phyloP scores from a whole-genome alignment of 2,797 vertebrate genomes.

The Heterohyrax brucei region DNA sequence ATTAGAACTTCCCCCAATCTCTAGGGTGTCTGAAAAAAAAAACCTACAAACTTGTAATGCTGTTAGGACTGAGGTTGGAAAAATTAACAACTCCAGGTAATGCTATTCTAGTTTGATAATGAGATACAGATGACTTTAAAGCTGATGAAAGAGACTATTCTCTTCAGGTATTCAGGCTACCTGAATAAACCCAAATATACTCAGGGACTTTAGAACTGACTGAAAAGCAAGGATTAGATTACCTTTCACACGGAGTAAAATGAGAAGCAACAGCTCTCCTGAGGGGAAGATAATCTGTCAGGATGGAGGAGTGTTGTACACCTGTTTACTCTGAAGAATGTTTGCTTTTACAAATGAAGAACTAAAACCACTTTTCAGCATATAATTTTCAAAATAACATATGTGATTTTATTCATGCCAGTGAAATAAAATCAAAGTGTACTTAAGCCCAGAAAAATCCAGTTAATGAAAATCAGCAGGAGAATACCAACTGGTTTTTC shows the following conservation, averaged over 20 bases:
- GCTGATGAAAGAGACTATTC: conserved; percentile 8
- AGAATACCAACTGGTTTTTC: conserved; percentile 37
- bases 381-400: conserved; percentile 65
- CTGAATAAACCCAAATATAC: conserved; percentile 1
- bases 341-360: conserved; percentile 46
- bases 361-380: conserved; percentile 32
- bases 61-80: conserved; percentile 1
- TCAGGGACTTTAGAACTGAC: neutral
- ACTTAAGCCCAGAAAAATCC: conserved; percentile 39
- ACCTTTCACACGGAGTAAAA: conserved; percentile 50
- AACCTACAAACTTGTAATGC: neutral
- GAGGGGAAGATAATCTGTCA: conserved; percentile 35
- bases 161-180: neutral
- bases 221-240: conserved; percentile 36
- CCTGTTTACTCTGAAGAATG: conserved; percentile 48
- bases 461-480: conserved; percentile 36
- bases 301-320: neutral
- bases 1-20: neutral
- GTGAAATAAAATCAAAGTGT: conserved; percentile 47
- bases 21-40: neutral
- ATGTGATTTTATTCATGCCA: neutral
- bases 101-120: neutral
- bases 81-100: neutral
- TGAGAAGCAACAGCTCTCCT: neutral
- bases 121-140: neutral